Evolutionary conservation across 2,113 vertebrate genomes (phyloP), one percentile per base, ranked within the genome.

Genomic region (Nyctibius bracteatus): DNA sequence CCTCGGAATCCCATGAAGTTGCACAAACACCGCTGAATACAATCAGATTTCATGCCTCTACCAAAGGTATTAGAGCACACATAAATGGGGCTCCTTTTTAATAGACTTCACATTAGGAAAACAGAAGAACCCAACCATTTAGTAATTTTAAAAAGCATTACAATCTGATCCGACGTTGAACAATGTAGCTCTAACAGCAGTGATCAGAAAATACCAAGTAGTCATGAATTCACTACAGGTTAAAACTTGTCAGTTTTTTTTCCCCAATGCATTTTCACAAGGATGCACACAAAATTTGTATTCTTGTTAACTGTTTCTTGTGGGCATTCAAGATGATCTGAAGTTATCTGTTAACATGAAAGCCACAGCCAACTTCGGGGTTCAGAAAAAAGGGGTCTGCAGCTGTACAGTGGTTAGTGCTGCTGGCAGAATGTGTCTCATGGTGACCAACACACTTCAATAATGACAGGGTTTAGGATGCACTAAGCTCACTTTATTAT

Each of bases 381-480:
- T 71, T 90, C 91, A 88, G 79, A 90, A 90, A 82, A 88, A 25
- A 18, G 39, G n/a, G n/a, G 37, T 77, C 65, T 88, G 46, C 54
- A 77, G 35, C 49, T 62, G 22, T 22, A 12, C 0, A 0, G 23
- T 37, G 19, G 49, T 73, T 82, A 58, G n/a, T 27, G 54, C n/a
- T 78, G 33, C 58, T 88, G 59, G 78, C 43, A 73, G 28, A 90
- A 73, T 4, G 17, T 19, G 0, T 52, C 93, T 90, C 1, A 0
- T 58, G 33, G 79, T 88, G 90, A 92, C 93, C 96, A 94, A 77
- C 70, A 88, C 75, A 80, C 90, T 88, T 81, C 57, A 59, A 39
- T 83, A 97, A 97, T 72, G 75, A 75, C 59, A 55, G 92, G 86
- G 88, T 95, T 97, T 95, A 79, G 81, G 79, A 95, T 93, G 92